Percentiles rank a stretch among this genome's conserved stretches.
phyloP scores from a whole-genome alignment of 2,888 invertebrate genomes.

The Bruchidius siliquastri region DNA sequence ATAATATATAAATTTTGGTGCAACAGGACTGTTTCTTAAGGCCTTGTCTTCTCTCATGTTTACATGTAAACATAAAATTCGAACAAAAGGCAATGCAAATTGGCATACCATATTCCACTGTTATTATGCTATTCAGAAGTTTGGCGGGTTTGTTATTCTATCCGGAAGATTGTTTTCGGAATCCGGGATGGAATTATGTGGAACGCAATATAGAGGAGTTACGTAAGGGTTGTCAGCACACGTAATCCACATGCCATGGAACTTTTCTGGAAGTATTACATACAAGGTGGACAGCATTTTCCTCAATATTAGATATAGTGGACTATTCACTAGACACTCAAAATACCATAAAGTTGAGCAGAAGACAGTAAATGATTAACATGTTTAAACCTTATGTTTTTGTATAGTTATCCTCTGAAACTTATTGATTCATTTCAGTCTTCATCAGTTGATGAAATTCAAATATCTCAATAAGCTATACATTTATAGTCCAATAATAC shows the following conservation, averaged over 20 bases:
- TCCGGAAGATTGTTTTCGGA: conserved; percentile 20
- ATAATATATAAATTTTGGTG: too few species aligned
- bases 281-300: background rate
- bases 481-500: too few species aligned
- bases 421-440: too few species aligned
- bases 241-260: background rate
- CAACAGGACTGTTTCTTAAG: too few species aligned
- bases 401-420: too few species aligned
- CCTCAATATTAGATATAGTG: too few species aligned
- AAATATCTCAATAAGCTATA: too few species aligned
- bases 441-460: too few species aligned
- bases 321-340: too few species aligned
- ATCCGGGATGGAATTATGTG: conserved; percentile 15
- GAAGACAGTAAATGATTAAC: too few species aligned
- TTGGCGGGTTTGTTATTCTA: conserved; percentile 15
- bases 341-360: too few species aligned
- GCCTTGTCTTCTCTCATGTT: background rate
- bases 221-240: background rate
- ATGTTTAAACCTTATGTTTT: too few species aligned
- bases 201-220: background rate
- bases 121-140: conserved; percentile 15
- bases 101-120: conserved; percentile 9
- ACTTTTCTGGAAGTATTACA: background rate
- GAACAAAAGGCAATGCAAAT: conserved; percentile 8
- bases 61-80: background rate